Conservation (phyloP, 2,113 vertebrate genomes). For the Hymenochirus boettgeri region DNA sequence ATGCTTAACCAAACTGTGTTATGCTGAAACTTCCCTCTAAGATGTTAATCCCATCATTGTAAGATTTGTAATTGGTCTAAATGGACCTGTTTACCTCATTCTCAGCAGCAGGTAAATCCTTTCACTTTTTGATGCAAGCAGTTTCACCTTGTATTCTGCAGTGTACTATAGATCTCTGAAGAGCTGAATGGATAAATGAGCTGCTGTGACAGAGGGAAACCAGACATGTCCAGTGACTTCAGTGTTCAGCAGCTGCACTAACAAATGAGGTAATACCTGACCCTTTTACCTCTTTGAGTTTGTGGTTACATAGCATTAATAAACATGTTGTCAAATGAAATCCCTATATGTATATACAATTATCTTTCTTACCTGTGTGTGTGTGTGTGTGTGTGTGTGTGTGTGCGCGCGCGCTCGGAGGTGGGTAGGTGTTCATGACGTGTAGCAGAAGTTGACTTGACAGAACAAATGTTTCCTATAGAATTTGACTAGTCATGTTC, state of each 20-base stretch:
- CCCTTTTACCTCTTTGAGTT: slow-evolving; percentile 20
- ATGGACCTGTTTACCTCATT: slow-evolving; percentile 37
- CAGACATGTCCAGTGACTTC: slow-evolving; percentile 43
- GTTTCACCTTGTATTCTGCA: slow-evolving; percentile 23
- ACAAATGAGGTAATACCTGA: slow-evolving; percentile 38
- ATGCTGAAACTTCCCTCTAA: slow-evolving; percentile 23
- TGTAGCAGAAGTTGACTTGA: slow-evolving; percentile 24
- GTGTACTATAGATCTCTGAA: slow-evolving; percentile 17
- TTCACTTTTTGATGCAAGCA: slow-evolving; percentile 24
- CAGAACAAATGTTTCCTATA: slow-evolving; percentile 24
- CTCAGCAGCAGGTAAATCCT: slow-evolving; percentile 39
- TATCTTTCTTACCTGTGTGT: slow-evolving; percentile 27
- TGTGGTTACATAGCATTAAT: slow-evolving; percentile 16
- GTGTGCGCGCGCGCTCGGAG: no score
- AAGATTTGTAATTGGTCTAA: slow-evolving; percentile 28
- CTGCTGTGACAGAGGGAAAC: slow-evolving; percentile 39
- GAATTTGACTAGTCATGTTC: background rate
- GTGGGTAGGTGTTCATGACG: no score
- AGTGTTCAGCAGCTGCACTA: slow-evolving; percentile 38
- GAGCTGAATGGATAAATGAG: slow-evolving; percentile 32
- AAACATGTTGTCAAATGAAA: slow-evolving; percentile 8
- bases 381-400: no score
- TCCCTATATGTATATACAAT: slow-evolving; percentile 21
- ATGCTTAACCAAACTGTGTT: no score
- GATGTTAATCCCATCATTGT: slow-evolving; percentile 36